Percentiles rank a stretch among this genome's conserved stretches.
Evolutionary conservation across 2,797 vertebrate genomes (phyloP).

Genomic region (Diplodus puntazzo): DNA sequence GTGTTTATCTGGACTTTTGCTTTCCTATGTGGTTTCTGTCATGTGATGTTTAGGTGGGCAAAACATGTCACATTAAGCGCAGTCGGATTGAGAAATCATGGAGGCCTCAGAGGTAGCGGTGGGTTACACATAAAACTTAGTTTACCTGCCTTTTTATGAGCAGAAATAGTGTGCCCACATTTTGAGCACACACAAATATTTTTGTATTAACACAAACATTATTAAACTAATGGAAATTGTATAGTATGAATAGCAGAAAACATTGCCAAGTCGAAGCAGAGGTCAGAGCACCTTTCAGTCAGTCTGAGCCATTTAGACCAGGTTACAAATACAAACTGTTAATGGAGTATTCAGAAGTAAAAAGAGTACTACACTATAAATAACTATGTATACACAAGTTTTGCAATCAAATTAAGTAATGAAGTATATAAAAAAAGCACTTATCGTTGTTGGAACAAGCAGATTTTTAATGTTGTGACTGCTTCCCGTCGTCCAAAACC

Average conservation of each 20-base stretch:
- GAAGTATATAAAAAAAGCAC: too few relatives aligned
- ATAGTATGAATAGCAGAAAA: background rate
- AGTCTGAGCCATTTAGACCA: background rate
- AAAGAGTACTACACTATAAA: background rate
- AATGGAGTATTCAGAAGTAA: background rate
- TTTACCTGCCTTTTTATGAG: conserved; percentile 37
- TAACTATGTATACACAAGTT: too few relatives aligned
- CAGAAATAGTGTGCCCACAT: conserved; percentile 10
- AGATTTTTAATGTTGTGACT: too few relatives aligned
- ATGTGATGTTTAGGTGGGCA: conserved; percentile 50
- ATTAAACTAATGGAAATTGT: conserved; percentile 11
- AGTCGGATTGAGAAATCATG: conserved; percentile 32
- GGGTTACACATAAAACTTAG: background rate
- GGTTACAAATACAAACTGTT: background rate
- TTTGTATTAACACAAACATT: conserved; percentile 6
- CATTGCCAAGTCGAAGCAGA: background rate
- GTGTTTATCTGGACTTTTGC: conserved; percentile 63
- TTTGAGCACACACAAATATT: conserved; percentile 33
- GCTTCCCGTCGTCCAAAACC: background rate
- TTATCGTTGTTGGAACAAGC: too few relatives aligned
- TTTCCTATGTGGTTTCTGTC: conserved; percentile 69
- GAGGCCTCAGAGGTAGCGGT: conserved; percentile 10
- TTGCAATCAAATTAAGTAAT: too few relatives aligned
- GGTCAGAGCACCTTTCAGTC: background rate
- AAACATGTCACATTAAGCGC: conserved; percentile 47